phyloP scores from a whole-genome alignment of 2,888 invertebrate genomes.

The Phoenoteleia sp. region DNA sequence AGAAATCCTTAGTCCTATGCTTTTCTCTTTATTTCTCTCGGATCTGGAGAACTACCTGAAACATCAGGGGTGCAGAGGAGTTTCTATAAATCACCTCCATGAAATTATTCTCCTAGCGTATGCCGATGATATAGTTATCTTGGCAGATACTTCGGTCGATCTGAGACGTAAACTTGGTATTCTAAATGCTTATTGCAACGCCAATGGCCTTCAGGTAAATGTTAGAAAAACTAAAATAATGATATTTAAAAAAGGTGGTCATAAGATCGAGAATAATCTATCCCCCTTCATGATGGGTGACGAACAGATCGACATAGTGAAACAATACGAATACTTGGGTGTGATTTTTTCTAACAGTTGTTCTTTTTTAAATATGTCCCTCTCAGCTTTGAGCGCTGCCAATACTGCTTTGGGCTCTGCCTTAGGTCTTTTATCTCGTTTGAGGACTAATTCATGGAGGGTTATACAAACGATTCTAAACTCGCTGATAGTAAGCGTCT shows the following conservation, averaged over 20 bases:
- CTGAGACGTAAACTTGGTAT: not conserved
- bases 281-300: not conserved
- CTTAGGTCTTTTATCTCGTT: not conserved
- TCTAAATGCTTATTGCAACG: not conserved
- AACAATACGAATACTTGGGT: slow-evolving; percentile 17
- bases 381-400: not conserved
- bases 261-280: slow-evolving; percentile 5
- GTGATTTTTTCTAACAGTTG: not conserved
- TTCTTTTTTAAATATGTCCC: not conserved
- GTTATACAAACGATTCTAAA: slow-evolving; percentile 1
- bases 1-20: not conserved
- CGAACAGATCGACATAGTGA: not conserved
- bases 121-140: not conserved
- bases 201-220: slow-evolving; percentile 11
- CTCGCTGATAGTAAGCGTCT: not conserved
- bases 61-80: not conserved
- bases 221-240: slow-evolving; percentile 15
- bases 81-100: not conserved
- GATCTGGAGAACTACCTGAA: not conserved
- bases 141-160: not conserved
- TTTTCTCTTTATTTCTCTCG: not conserved
- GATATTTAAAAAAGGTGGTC: slow-evolving; percentile 21
- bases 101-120: not conserved
- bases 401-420: not conserved
- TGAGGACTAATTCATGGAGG: slow-evolving; percentile 3